Base-by-base conservation (phyloP, 2,888 invertebrate species). In the Arrhopalites spinosus region DNA sequence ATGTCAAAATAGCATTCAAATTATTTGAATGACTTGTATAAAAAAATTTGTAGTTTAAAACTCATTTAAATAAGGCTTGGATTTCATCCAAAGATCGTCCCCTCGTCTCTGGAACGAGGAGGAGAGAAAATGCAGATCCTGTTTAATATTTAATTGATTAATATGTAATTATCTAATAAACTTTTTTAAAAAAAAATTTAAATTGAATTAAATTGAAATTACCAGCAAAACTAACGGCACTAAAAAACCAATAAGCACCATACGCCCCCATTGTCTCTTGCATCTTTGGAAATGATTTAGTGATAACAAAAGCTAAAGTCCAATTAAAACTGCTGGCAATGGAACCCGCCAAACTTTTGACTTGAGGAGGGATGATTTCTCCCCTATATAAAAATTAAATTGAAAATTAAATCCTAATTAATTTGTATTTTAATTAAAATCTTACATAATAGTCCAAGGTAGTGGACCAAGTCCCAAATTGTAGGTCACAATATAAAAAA, bases 21-120 rank as follows among this genome's bases (percentile, higher is more conserved):
- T n/a, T n/a, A n/a, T n/a, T n/a, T n/a, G n/a, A n/a, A n/a, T n/a
- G n/a, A n/a, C n/a, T n/a, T n/a, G n/a, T n/a, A n/a, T n/a, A n/a
- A n/a, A n/a, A n/a, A 3, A 36, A 36, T 36, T 7, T 36, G 36
- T 3, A 36, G 11, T 36, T 36, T 36, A n/a, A n/a, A n/a, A n/a
- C 11, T 61, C 29, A 30, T 17, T 36, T 63, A 27, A 63, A 63
- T 25, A 63, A 36, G 17, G n/a, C 63, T 82, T 91, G 89, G 69
- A 93, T 92, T 81, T 92, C 91, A 73, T 87, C 87, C 59, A 94
- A 85, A 0, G 89, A 90, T 83, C 92, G 90, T 0, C 93, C 93
- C 85, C 94, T 94, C 0, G 94, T 94, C 87, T 94, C 94, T 0
- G 94, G 94, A 76, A 94, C 85, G 36, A 89, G 86, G 78, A 90